Evolutionary conservation across 2,113 vertebrate genomes (phyloP).

Genomic region (Istiophorus platypterus): DNA sequence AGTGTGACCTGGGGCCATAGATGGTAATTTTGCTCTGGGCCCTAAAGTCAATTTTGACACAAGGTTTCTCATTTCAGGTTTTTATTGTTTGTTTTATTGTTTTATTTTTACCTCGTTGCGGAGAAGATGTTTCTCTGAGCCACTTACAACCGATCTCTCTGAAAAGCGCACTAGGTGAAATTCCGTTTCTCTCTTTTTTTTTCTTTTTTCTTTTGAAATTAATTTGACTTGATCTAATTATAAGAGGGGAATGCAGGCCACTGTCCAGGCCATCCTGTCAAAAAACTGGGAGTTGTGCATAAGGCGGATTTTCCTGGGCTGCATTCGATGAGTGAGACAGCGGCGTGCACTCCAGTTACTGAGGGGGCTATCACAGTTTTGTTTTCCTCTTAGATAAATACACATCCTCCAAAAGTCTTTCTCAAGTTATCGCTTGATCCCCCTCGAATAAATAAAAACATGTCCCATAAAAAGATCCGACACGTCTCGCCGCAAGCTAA

Average conservation of each 20-base stretch:
- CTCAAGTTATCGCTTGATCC: conserved; percentile 44
- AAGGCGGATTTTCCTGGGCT: neutral
- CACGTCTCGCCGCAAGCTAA: neutral
- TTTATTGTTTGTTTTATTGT: neutral
- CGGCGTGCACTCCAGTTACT: neutral
- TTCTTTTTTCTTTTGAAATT: too few species aligned
- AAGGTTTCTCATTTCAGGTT: neutral
- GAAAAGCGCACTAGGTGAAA: neutral
- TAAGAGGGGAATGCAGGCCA: neutral
- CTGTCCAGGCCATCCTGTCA: neutral
- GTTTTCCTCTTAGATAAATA: conserved; percentile 53
- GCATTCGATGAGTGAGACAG: conserved; percentile 10
- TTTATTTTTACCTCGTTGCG: neutral
- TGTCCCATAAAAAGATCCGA: neutral
- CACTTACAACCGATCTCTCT: neutral
- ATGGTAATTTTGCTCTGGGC: too few species aligned
- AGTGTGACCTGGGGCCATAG: neutral
- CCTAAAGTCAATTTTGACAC: neutral
- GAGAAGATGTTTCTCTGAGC: neutral
- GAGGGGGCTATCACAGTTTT: conserved; percentile 1
- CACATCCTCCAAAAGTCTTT: conserved; percentile 35
- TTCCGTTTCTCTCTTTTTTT: too few species aligned
- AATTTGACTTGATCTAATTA: neutral
- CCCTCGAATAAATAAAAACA: conserved; percentile 6
- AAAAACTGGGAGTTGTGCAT: neutral